Conservation (phyloP, 2,797 vertebrate species). For the Danionella dracula region DNA sequence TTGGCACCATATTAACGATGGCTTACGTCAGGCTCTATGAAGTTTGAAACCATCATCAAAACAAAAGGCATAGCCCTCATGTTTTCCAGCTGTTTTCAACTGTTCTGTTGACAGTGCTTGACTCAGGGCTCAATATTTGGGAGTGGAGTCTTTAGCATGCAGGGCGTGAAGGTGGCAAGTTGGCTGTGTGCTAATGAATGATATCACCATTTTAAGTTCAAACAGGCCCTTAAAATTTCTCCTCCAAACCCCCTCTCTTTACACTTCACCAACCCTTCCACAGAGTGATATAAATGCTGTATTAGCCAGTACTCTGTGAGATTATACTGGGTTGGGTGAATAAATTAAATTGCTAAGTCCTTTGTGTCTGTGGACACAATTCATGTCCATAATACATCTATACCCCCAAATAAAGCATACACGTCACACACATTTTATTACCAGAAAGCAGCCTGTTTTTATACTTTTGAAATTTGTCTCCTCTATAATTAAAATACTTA, state of each 20-base stretch:
- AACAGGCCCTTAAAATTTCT: slow-evolving; percentile 8
- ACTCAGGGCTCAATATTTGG: slow-evolving; percentile 58
- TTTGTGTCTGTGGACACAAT: slow-evolving; percentile 27
- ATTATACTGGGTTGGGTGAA: slow-evolving; percentile 44
- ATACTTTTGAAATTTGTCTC: slow-evolving; percentile 24
- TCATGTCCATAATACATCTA: slow-evolving; percentile 1
- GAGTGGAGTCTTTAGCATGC: slow-evolving; percentile 56
- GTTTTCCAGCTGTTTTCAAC: slow-evolving; percentile 66
- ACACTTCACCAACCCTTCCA: not conserved
- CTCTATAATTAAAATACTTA: slow-evolving; percentile 23
- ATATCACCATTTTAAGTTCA: slow-evolving; percentile 68
- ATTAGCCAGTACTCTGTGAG: slow-evolving; percentile 37
- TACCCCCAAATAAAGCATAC: slow-evolving; percentile 2
- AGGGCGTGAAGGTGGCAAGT: slow-evolving; percentile 53
- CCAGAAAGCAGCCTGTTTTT: slow-evolving; percentile 29
- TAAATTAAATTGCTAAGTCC: slow-evolving; percentile 19
- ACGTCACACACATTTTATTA: slow-evolving; percentile 21
- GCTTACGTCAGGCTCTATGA: slow-evolving; percentile 36
- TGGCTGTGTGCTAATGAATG: slow-evolving; percentile 69
- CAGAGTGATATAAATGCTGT: slow-evolving; percentile 19
- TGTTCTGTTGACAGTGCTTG: slow-evolving; percentile 61
- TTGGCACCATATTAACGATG: not conserved
- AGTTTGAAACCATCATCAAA: slow-evolving; percentile 30
- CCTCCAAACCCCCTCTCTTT: slow-evolving; percentile 24
- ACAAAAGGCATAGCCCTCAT: slow-evolving; percentile 55